These are phyloP conservation scores for Trichonephila inaurata DNA, from an alignment of 1,140 invertebrate genomes.

Conservation along the genomic window DNA sequence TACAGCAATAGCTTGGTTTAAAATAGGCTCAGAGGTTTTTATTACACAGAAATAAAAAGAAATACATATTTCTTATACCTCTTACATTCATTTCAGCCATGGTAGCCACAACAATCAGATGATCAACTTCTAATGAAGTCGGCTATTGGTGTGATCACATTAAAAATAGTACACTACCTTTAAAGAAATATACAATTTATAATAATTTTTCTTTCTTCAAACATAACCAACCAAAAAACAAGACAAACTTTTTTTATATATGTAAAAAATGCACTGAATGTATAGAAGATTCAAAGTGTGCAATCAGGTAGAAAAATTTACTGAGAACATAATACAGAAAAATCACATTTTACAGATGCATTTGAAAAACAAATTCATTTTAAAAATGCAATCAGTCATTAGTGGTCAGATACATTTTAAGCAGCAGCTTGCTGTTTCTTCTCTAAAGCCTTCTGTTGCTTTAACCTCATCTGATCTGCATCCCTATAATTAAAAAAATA, in stretches of 20 bases:
- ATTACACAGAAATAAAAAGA: constrained; percentile 11
- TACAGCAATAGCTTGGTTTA: not conserved
- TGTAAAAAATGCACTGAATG: constrained; percentile 4
- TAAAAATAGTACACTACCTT: not conserved
- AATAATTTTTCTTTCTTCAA: not conserved
- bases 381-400: constrained; percentile 13
- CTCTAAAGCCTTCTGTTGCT: constrained; percentile 82
- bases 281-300: not conserved
- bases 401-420: not conserved
- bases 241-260: not conserved
- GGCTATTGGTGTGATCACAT: not conserved
- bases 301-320: constrained; percentile 47
- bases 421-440: constrained; percentile 21
- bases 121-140: not conserved
- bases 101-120: not conserved
- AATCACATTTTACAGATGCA: constrained; percentile 41
- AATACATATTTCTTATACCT: not conserved
- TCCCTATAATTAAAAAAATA: constrained; percentile 84
- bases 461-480: constrained; percentile 90
- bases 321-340: constrained; percentile 42
- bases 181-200: not conserved
- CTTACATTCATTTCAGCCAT: not conserved
- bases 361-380: constrained; percentile 25
- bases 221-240: not conserved
- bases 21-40: not conserved